These are phyloP conservation scores for Phymanthus crucifer DNA, from an alignment of 92 coral and sea anemone species.

Conservation along the genomic window DNA sequence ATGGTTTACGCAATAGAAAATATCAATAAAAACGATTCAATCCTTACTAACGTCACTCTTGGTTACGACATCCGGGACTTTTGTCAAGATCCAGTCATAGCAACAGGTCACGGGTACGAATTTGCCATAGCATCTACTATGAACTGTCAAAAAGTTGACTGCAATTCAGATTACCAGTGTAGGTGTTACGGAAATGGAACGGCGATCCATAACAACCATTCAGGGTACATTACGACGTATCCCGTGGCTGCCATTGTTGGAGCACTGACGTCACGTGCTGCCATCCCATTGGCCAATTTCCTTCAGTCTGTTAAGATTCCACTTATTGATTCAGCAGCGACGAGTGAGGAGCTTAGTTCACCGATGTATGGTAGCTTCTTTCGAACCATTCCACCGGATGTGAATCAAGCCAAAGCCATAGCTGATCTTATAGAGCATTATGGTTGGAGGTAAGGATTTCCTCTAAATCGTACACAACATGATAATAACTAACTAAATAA, in stretches of 20 bases:
- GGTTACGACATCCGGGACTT: conserved; percentile 82
- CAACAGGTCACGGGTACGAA: conserved; percentile 51
- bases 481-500: too few relatives aligned
- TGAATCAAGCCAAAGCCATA: conserved; percentile 54
- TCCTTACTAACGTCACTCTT: conserved; percentile 54
- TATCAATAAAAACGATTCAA: conserved; percentile 51
- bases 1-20: conserved; percentile 68
- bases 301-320: conserved; percentile 49
- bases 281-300: conserved; percentile 60
- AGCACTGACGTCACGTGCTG: conserved; percentile 54
- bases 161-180: conserved; percentile 14
- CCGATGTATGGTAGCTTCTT: conserved; percentile 36
- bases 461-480: too few relatives aligned
- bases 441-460: conserved; percentile 41
- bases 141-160: conserved; percentile 23
- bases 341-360: conserved; percentile 68
- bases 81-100: conserved; percentile 67
- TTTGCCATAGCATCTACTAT: conserved; percentile 49
- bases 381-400: conserved; percentile 64
- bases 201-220: conserved; percentile 1
- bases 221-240: conserved; percentile 3
- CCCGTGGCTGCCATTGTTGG: conserved; percentile 53
- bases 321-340: conserved; percentile 60
- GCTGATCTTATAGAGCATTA: conserved; percentile 63
- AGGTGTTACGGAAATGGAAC: not conserved